A percentile compares a stretch with the other conserved stretches of the same genome.
phyloP scores from a whole-genome alignment of 1,140 invertebrate species.

The Drosophila auraria region DNA sequence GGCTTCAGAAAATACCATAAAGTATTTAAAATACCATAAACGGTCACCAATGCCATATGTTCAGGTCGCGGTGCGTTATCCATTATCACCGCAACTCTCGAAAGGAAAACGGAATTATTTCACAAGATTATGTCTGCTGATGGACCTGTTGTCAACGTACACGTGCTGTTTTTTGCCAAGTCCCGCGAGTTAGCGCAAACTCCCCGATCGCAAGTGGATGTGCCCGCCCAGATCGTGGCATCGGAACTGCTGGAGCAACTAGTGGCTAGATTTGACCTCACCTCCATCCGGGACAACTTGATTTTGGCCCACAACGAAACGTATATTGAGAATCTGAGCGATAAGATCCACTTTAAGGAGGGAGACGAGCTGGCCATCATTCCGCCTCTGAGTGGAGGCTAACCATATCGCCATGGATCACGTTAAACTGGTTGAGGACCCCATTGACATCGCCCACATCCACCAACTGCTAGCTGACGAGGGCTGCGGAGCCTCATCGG shows the following conservation, averaged over 20 bases:
- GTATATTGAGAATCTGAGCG: constrained; percentile 88
- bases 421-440: constrained; percentile 89
- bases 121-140: constrained; percentile 39
- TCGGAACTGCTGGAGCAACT: constrained; percentile 86
- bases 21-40: too few relatives aligned
- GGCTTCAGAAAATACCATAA: too few relatives aligned
- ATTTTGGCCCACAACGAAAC: constrained; percentile 93
- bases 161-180: constrained; percentile 94
- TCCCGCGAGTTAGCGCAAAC: constrained; percentile 91
- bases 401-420: constrained; percentile 86
- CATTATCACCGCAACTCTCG: background rate
- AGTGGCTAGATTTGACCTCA: constrained; percentile 88
- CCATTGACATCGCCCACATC: constrained; percentile 90
- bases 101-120: background rate
- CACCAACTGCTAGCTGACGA: constrained; percentile 89
- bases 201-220: constrained; percentile 86
- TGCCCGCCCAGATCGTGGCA: constrained; percentile 86
- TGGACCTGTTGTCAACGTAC: constrained; percentile 85
- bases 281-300: constrained; percentile 89
- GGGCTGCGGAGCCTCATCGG: constrained; percentile 93
- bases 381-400: constrained; percentile 94
- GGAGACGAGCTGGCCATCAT: constrained; percentile 94
- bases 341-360: constrained; percentile 86
- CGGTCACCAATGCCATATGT: background rate
- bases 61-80: background rate